Conservation (phyloP, 2,113 vertebrate genomes). For the Sitta europaea region DNA sequence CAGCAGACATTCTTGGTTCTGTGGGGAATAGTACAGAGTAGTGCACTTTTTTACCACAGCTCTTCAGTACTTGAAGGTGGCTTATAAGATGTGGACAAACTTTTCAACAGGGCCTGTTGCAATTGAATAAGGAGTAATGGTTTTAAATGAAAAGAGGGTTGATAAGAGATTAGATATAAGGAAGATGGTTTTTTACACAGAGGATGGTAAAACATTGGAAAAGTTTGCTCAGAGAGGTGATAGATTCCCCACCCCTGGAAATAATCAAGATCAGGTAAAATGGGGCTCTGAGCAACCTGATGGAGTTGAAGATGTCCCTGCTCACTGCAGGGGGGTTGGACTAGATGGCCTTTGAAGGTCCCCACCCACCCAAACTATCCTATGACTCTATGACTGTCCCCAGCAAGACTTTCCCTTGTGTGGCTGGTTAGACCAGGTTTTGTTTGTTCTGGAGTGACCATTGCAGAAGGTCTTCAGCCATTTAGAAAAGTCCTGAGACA, state of each 20-base stretch:
- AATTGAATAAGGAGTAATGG: background rate
- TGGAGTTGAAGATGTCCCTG: background rate
- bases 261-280: background rate
- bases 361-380: background rate
- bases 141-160: background rate
- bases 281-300: background rate
- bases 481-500: background rate
- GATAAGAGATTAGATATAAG: background rate
- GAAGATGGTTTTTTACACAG: background rate
- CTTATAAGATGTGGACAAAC: background rate
- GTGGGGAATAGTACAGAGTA: background rate
- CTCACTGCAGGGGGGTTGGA: background rate
- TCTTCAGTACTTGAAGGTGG: background rate
- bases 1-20: background rate
- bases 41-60: background rate
- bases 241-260: background rate
- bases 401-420: background rate
- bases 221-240: background rate
- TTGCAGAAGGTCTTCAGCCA: background rate
- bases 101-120: background rate
- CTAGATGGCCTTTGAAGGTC: background rate
- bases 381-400: background rate
- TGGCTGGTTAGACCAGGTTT: background rate
- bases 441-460: background rate
- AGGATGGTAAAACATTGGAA: background rate